Base-by-base conservation (phyloP, 2,888 invertebrate species). In the Hemicrepidius hirtus region DNA sequence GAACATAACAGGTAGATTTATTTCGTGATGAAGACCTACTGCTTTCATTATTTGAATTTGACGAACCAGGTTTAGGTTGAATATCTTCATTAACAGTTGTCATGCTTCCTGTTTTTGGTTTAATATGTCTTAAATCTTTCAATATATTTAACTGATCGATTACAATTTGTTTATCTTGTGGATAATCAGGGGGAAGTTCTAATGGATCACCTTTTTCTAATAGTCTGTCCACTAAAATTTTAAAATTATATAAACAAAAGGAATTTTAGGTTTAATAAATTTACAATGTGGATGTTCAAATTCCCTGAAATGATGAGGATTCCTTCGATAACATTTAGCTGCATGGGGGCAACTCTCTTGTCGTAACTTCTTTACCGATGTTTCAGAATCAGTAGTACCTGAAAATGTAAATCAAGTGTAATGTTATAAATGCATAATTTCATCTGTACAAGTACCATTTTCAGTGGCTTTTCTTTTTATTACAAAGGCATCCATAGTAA, bases 231-330 rank as follows among this genome's bases (percentile, higher is more conserved):
- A 95, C 94, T 95, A 83, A 62, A 85, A 87, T 65, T 13, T 44
- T 28, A 40, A 37, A 24, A 71, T 68, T 74, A 57, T 62, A 53
- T 1, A 67, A 55, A 13, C 44, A 41, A 32, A 67, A n/a, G 18
- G 20, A 71, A 41, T 9, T 16, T 7, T 60, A 40, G 24, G 10
- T 66, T n/a, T 53, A 18, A n/a, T 7, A 55, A 68, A 87, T 90
- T 90, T 88, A 95, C 95, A 89, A 82, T 95, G 94, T 7, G 92
- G 90, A 88, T 97, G 97, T 37, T 90, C 89, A 85, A 90, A 96
- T 85, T 96, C 94, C 73, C 89, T 89, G 74, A 96, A 94, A 86
- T 97, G 97, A 69, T 92, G 90, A 0, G 95, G 95, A 87, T 96
- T 97, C 80, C 92, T 91, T 64, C 97, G 89, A 81, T 94, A 97